These are phyloP conservation scores for Diabrotica balteata DNA, from an alignment of 2,888 invertebrate species.

Conservation along the genomic window DNA sequence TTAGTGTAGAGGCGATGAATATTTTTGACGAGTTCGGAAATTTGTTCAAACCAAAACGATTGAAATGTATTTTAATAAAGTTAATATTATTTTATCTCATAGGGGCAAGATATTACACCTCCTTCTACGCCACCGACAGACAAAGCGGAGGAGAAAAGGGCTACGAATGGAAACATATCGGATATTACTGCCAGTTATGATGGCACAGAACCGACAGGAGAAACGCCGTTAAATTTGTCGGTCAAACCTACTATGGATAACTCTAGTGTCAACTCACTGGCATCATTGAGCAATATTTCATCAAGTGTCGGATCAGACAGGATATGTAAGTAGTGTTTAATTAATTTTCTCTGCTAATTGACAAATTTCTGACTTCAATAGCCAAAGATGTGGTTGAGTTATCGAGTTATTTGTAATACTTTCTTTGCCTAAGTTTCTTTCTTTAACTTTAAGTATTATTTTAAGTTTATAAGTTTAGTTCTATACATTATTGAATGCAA, in stretches of 20 bases:
- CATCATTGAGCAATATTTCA: conserved; percentile 67
- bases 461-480: too few relatives aligned
- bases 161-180: conserved; percentile 64
- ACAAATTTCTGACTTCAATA: too few relatives aligned
- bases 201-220: conserved; percentile 66
- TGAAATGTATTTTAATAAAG: neutral
- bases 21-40: too few relatives aligned
- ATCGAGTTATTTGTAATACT: too few relatives aligned
- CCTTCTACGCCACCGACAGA: conserved; percentile 63
- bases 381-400: too few relatives aligned
- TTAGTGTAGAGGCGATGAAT: too few relatives aligned
- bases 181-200: conserved; percentile 49
- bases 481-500: too few relatives aligned
- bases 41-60: too few relatives aligned
- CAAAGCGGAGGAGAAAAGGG: conserved; percentile 81
- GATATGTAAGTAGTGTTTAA: conserved; percentile 61
- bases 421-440: too few relatives aligned
- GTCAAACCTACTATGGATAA: conserved; percentile 70
- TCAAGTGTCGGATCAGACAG: conserved; percentile 62
- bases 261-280: conserved; percentile 61
- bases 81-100: conserved; percentile 18
- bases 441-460: too few relatives aligned
- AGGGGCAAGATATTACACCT: conserved; percentile 53
- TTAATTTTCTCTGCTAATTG: neutral
- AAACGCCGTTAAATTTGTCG: conserved; percentile 83